Percentiles rank a stretch among this genome's conserved stretches.
These are phyloP conservation scores for Leptosomus discolor DNA, from an alignment of 2,113 vertebrate genomes.

Conservation along the genomic window DNA sequence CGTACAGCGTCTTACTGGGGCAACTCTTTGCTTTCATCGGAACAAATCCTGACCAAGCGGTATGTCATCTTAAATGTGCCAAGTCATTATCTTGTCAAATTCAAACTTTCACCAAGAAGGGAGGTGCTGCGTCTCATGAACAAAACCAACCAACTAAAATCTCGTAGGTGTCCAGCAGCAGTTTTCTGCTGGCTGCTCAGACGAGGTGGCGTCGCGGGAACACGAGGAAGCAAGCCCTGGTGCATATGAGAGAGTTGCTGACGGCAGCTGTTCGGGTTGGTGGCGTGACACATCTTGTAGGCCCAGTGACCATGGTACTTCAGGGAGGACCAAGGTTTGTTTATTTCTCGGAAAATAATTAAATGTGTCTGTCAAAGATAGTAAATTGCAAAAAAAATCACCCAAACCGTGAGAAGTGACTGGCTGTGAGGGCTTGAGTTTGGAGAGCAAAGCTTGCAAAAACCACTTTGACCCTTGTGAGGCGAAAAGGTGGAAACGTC, in stretches of 20 bases:
- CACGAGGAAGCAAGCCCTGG: constrained; percentile 91
- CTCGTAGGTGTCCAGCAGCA: constrained; percentile 90
- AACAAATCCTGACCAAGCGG: constrained; percentile 94
- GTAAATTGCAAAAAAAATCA: too few relatives aligned
- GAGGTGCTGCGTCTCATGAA: background rate
- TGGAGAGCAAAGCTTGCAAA: background rate
- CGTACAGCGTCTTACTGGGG: constrained; percentile 92
- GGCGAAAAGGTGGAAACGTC: background rate
- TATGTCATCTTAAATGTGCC: constrained; percentile 41
- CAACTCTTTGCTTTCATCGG: constrained; percentile 98
- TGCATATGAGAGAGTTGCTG: constrained; percentile 95
- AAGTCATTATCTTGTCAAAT: background rate
- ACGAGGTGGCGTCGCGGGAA: constrained; percentile 93
- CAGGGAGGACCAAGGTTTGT: constrained; percentile 93
- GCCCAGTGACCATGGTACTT: constrained; percentile 95
- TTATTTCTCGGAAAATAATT: background rate
- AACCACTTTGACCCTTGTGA: background rate
- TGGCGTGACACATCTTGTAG: constrained; percentile 93
- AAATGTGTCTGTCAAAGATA: background rate
- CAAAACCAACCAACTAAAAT: background rate
- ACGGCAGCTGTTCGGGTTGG: constrained; percentile 93
- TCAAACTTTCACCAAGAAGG: rapidly evolving
- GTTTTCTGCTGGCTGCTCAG: constrained; percentile 94
- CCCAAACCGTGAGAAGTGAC: rapidly evolving
- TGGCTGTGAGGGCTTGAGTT: background rate